A percentile compares a stretch with the other conserved stretches of the same genome.
phyloP scores from a whole-genome alignment of 2,888 invertebrate species.

The Brenthis hecate region DNA sequence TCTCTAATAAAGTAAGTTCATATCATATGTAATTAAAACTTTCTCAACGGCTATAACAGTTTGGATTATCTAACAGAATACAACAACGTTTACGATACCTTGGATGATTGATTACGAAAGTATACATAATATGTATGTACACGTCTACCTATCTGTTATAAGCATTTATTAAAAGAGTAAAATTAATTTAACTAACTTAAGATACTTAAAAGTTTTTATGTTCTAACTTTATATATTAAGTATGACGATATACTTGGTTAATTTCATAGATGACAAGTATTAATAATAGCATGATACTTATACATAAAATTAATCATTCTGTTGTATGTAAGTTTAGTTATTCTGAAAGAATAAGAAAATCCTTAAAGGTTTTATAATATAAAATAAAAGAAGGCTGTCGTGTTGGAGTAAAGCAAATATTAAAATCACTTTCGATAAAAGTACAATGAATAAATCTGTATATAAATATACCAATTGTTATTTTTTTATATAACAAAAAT shows the following conservation, averaged over 20 bases:
- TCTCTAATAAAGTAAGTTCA: conserved; percentile 47
- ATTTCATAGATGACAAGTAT: no score
- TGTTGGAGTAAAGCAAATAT: no score
- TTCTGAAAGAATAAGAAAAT: no score
- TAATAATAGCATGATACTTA: no score
- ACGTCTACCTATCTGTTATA: neutral
- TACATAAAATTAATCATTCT: no score
- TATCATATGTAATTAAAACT: conserved; percentile 74
- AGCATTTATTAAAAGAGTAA: neutral
- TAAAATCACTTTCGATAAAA: neutral
- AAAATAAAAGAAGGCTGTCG: no score
- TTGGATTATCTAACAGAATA: conserved; percentile 35
- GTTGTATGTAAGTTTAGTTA: no score
- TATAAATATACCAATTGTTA: neutral
- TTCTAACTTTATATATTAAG: no score
- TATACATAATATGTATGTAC: neutral
- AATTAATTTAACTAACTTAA: no score
- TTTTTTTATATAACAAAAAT: neutral
- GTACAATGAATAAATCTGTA: neutral
- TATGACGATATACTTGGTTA: no score
- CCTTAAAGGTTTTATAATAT: no score
- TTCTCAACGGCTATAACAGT: conserved; percentile 49
- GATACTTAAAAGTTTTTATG: no score
- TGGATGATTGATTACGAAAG: conserved; percentile 23
- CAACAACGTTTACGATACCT: conserved; percentile 26